Base-by-base conservation (phyloP, 1,140 invertebrate genomes). In the Orussus abietinus region DNA sequence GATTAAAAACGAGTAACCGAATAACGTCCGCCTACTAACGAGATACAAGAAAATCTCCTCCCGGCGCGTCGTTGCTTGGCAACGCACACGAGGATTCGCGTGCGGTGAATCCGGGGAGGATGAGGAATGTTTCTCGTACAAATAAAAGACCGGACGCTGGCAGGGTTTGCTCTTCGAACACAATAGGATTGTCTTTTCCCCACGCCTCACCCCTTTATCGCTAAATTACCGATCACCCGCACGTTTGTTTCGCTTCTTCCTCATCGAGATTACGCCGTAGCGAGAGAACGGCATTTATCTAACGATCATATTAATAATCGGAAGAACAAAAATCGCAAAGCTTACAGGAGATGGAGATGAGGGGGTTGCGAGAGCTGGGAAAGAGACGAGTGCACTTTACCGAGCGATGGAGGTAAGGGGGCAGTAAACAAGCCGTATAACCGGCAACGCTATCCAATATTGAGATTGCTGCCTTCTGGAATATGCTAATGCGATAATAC, bases 401-500 rank as follows among this genome's bases (percentile, higher is more conserved):
- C 17, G 7, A 10, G 13, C 25, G 25, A 32, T 5, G 5, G 12
- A 13, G 10, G 17, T n/a, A 28, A 61, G 57, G 57, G 54, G 59
- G 51, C 58, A 62, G 65, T 69, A 70, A 72, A 70, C 66, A 71
- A 69, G 58, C 54, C 62, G 57, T 70, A 66, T 63, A 64, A 52
- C 56, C 47, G 47, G 45, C 49, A 52, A 49, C 42, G 50, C 55
- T 68, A 70, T 69, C 68, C 68, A 74, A 74, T 74, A 72, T 72
- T 70, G 67, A 72, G 67, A 74, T 74, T 71, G 71, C 68, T 62
- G 69, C 64, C 62, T 68, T 54, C 50, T 62, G 54, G 66, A 69
- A 72, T 74, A 74, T 72, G 69, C 68, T 74, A 74, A 74, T 74
- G 60, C 49, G 60, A 70, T 72, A 72, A 72, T 71, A 72, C 67